Conservation (phyloP, 2,797 vertebrate species). For the Hypotaenidia okinawae region DNA sequence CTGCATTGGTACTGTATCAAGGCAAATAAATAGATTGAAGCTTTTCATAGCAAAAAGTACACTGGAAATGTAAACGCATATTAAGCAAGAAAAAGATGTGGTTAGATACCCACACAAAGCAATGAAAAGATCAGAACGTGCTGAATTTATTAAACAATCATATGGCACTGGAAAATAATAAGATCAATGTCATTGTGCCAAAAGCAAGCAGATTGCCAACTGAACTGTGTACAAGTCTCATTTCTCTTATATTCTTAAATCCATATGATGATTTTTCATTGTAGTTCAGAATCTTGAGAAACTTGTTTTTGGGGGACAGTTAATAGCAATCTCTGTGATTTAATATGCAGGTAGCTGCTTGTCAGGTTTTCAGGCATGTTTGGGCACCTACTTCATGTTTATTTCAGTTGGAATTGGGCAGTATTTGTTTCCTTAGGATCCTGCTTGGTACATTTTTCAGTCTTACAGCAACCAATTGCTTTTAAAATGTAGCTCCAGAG, state of each 20-base stretch:
- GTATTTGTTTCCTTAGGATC: not conserved
- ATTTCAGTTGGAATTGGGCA: not conserved
- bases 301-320: not conserved
- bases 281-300: not conserved
- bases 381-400: not conserved
- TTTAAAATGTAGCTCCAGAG: not conserved
- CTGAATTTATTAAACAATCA: not conserved
- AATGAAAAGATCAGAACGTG: not conserved
- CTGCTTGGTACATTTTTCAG: not conserved
- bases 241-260: not conserved
- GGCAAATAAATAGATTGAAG: not conserved
- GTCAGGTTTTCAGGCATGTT: not conserved
- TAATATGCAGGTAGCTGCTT: not conserved
- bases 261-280: not conserved
- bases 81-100: not conserved
- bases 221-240: not conserved
- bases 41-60: not conserved
- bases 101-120: not conserved
- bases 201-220: not conserved
- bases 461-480: not conserved
- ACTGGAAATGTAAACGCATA: not conserved
- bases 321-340: not conserved
- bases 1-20: not conserved
- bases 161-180: not conserved
- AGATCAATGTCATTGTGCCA: not conserved